phyloP scores from a whole-genome alignment of 2,113 vertebrate species.

The Odobenus rosmarus region DNA sequence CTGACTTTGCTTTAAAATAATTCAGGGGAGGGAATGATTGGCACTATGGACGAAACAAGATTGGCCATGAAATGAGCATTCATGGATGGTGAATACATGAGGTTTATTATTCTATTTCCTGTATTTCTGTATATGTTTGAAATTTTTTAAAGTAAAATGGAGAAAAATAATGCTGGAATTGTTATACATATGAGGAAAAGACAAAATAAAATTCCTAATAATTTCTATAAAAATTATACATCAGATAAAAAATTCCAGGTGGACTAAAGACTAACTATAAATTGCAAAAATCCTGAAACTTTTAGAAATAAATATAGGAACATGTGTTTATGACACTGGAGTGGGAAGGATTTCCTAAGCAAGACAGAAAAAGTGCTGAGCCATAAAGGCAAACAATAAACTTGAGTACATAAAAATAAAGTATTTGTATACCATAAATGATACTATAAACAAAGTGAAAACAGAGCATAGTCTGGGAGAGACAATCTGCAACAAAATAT shows the following conservation, averaged over 20 bases:
- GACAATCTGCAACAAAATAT: slow-evolving; percentile 11
- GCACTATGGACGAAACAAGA: neutral
- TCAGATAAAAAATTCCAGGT: neutral
- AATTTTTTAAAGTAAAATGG: slow-evolving; percentile 40
- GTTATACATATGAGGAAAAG: neutral
- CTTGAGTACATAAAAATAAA: neutral
- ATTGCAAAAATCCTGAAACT: slow-evolving; percentile 14
- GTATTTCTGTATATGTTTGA: neutral
- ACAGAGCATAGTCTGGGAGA: neutral
- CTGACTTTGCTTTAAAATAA: neutral
- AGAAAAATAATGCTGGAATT: neutral
- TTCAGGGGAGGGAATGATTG: neutral
- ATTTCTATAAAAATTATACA: neutral
- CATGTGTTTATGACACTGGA: neutral
- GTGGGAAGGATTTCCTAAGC: neutral
- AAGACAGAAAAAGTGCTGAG: neutral
- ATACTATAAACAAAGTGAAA: neutral
- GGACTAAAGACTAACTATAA: neutral
- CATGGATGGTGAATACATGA: neutral
- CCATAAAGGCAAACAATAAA: neutral
- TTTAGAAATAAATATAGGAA: neutral
- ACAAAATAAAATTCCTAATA: neutral
- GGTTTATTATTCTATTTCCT: neutral
- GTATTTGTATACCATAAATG: neutral
- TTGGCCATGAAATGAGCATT: neutral